Percentiles rank a stretch among this genome's conserved stretches.
Conservation (phyloP, 2,888 invertebrate genomes). For the Hydroisotoma schaefferi region DNA sequence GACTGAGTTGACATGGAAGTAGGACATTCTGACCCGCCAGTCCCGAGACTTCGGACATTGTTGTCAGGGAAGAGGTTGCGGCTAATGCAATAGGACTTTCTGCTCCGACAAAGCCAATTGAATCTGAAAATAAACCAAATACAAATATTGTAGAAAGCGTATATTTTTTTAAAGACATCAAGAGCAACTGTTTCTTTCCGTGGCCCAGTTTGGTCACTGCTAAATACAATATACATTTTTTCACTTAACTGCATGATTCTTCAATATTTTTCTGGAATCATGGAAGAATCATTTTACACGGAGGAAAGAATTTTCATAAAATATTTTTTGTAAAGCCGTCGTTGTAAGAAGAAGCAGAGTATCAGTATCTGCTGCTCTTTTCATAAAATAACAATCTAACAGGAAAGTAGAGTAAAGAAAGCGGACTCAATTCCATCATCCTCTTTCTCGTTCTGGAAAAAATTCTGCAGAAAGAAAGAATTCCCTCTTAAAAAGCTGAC, state of each 20-base stretch:
- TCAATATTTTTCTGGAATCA: too few relatives aligned
- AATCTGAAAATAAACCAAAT: constrained; percentile 20
- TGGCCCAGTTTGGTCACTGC: too few relatives aligned
- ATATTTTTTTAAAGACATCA: neutral
- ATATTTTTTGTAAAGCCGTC: too few relatives aligned
- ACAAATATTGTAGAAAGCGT: neutral
- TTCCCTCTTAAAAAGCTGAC: neutral
- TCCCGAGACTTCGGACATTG: constrained; percentile 61
- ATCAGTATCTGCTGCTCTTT: too few relatives aligned
- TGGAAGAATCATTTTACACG: too few relatives aligned
- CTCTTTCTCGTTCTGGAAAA: neutral
- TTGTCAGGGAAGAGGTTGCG: constrained; percentile 33
- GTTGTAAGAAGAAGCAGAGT: too few relatives aligned
- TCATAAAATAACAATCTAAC: too few relatives aligned
- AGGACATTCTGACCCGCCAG: constrained; percentile 66
- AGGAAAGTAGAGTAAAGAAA: neutral
- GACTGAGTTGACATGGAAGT: constrained; percentile 69
- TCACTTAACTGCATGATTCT: too few relatives aligned
- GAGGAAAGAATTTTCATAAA: too few relatives aligned
- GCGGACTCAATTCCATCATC: constrained; percentile 1
- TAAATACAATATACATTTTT: too few relatives aligned
- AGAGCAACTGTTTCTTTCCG: too few relatives aligned
- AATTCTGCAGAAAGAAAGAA: neutral
- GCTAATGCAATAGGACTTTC: constrained; percentile 27
- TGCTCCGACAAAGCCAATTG: constrained; percentile 16